Evolutionary conservation across 2,797 vertebrate genomes (phyloP), one percentile per base, ranked within the genome.

Genomic region (Botia kubotai): DNA sequence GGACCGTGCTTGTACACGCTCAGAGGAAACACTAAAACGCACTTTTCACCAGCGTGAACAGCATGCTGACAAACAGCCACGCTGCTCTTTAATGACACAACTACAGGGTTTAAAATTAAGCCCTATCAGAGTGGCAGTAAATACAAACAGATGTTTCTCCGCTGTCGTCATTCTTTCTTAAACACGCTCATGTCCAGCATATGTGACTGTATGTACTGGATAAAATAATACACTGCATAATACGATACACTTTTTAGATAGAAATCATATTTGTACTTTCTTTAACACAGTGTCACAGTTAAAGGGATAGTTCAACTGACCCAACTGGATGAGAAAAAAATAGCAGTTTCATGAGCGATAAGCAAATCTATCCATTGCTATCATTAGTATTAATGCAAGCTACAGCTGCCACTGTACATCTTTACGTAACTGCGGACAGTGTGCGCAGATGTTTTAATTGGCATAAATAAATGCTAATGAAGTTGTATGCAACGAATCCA

Each of bases 101-200:
- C 77, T 62, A 46, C 19, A 50, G 53, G 52, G 46, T 67, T 74
- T 60, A 13, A 29, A 77, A 69, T 46, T 17, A 72, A 23, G 17
- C 26, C 19, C 53, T 36, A 84, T 68, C 53, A 53, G 50, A 52
- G 43, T 67, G 39, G 39, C 19, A 8, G 21, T 72, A 63, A 79
- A 79, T 55, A 76, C n/a, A 66, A 80, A 72, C 60, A 72, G 58
- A 73, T 48, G 70, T 48, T 72, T 17, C 16, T 33, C 33, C 33
- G 16, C 50, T 46, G 69, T 48, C 36, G 55, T 63, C 76, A 62
- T 62, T 46, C n/a, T 7, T 21, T 79, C 12, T 39, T 7, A 19
- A 43, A 53, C 43, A 12, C 12, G 23, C 57, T 14, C 57, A 26
- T 60, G 60, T 60, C 26, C 5, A 63, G 10, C 43, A 11, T 46